phyloP scores from a whole-genome alignment of 2,113 vertebrate species.

The Capreolus pygargus region DNA sequence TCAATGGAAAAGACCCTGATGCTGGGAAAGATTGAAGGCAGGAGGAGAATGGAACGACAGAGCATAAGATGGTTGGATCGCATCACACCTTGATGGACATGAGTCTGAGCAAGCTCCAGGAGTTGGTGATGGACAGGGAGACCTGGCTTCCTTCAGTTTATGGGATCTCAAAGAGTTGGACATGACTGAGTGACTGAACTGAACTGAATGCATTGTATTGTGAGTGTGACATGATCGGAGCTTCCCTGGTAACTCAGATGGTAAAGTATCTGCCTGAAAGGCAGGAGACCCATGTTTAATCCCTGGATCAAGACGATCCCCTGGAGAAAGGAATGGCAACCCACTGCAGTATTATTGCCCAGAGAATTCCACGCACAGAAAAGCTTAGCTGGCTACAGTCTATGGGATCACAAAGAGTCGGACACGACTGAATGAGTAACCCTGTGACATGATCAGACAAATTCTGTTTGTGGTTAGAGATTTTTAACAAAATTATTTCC shows the following conservation, averaged over 20 bases:
- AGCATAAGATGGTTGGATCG: neutral
- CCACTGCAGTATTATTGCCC: neutral
- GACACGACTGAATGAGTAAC: neutral
- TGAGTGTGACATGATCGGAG: neutral
- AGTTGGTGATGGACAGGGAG: neutral
- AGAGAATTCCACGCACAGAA: neutral
- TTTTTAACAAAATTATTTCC: neutral
- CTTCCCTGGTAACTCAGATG: neutral
- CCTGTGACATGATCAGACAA: neutral
- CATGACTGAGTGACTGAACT: neutral
- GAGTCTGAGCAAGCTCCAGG: neutral
- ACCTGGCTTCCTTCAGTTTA: neutral
- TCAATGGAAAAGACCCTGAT: neutral
- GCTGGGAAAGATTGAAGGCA: neutral
- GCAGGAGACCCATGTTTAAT: neutral
- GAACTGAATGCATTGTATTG: neutral
- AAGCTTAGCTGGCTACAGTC: neutral
- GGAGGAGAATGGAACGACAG: no score
- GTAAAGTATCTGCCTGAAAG: neutral
- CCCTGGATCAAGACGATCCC: neutral
- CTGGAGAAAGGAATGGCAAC: neutral
- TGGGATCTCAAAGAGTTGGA: neutral
- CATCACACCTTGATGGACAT: neutral
- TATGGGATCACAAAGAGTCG: neutral
- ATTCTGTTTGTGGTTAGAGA: neutral